Percentiles rank a stretch among this genome's conserved stretches.
Conservation (phyloP, 2,888 invertebrate species). For the Pachymerium ferrugineum region DNA sequence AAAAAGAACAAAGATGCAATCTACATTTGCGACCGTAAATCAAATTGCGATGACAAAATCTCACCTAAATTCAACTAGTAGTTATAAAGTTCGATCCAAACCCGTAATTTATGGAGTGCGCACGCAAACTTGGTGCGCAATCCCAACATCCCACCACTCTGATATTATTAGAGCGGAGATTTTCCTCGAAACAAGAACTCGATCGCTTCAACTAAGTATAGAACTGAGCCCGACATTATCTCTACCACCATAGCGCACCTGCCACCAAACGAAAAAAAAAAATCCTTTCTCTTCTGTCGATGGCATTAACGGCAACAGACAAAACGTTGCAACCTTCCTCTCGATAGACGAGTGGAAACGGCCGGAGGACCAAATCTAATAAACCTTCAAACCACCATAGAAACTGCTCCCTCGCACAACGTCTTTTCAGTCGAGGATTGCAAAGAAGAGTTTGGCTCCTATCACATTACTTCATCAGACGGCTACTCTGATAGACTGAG, state of each 20-base stretch:
- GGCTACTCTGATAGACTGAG: background rate
- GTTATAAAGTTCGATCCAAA: background rate
- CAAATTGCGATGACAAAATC: background rate
- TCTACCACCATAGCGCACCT: background rate
- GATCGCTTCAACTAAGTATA: background rate
- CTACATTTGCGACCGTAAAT: background rate
- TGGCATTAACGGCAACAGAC: background rate
- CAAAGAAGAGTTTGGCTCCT: background rate
- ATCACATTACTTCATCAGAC: slow-evolving; percentile 8
- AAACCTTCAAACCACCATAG: background rate
- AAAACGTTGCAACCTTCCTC: background rate
- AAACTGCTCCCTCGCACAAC: background rate
- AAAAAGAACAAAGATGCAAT: background rate
- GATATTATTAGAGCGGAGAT: background rate
- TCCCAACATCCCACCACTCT: background rate
- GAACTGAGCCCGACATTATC: background rate
- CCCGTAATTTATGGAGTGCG: background rate
- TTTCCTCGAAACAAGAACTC: background rate
- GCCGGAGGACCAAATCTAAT: background rate
- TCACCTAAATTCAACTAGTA: background rate
- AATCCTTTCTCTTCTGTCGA: background rate
- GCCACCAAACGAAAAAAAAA: background rate
- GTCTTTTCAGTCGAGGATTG: background rate
- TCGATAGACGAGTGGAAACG: background rate
- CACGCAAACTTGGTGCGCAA: background rate